A percentile compares a stretch with the other conserved stretches of the same genome.
Conservation (phyloP, 1,140 invertebrate genomes). For the Thaumetopoea pityocampa region DNA sequence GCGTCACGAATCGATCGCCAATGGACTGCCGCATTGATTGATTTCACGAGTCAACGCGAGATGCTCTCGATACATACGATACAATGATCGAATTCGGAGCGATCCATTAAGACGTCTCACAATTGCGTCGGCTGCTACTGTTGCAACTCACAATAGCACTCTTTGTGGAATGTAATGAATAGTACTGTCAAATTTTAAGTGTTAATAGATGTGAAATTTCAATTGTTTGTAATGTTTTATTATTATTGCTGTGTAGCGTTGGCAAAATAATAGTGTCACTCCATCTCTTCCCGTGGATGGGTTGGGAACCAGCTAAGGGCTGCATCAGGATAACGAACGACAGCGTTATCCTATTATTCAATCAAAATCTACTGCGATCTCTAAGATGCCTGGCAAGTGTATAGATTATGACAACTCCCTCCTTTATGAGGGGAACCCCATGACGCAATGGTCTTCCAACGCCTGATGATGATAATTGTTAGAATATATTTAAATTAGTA, state of each 20-base stretch:
- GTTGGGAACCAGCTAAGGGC: no score
- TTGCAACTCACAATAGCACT: slow-evolving; percentile 28
- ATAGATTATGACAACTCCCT: no score
- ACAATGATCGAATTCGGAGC: slow-evolving; percentile 19
- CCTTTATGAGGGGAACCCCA: no score
- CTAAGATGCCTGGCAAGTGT: no score
- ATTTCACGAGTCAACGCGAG: slow-evolving; percentile 34
- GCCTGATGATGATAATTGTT: no score
- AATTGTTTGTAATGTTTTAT: no score
- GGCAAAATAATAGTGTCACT: background rate
- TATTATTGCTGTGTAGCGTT: background rate
- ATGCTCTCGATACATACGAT: slow-evolving; percentile 26
- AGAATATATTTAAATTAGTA: no score
- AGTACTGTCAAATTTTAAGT: slow-evolving; percentile 3
- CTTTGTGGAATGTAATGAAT: slow-evolving; percentile 32
- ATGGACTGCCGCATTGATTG: slow-evolving; percentile 37
- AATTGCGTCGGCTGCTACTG: slow-evolving; percentile 20
- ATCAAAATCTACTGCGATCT: no score
- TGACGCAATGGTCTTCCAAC: no score
- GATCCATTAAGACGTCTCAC: slow-evolving; percentile 28
- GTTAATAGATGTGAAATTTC: slow-evolving; percentile 8
- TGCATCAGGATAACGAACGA: no score
- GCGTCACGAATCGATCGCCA: slow-evolving; percentile 40
- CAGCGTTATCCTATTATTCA: no score
- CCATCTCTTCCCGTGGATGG: no score